Evolutionary conservation across 1,140 invertebrate genomes (phyloP).

Genomic region (Pollicipes pollicipes): DNA sequence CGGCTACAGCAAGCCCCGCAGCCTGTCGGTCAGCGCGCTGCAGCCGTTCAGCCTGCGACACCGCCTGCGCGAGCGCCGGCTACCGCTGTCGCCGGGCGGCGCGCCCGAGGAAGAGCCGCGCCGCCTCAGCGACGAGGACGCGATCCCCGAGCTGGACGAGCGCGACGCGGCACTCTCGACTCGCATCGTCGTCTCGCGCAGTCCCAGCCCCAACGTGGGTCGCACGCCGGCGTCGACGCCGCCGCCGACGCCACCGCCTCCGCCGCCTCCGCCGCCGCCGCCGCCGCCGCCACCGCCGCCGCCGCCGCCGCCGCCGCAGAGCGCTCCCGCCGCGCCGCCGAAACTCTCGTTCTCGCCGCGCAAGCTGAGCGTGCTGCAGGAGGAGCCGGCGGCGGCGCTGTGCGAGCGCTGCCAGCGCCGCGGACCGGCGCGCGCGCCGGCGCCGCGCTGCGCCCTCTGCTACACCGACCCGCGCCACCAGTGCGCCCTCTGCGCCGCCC

Average conservation of each 20-base stretch:
- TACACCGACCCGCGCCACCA: background rate
- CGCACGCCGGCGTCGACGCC: slow-evolving; percentile 6
- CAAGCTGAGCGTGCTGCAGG: background rate
- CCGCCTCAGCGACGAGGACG: slow-evolving; percentile 16
- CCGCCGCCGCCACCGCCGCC: no score
- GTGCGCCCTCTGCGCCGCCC: no score
- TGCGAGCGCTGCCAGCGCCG: no score
- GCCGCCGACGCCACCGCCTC: slow-evolving; percentile 10
- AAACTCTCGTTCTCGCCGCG: background rate
- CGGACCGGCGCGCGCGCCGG: no score
- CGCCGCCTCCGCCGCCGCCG: slow-evolving; percentile 3
- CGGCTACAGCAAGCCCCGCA: slow-evolving; percentile 6
- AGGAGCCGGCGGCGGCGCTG: background rate
- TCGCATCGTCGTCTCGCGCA: no score
- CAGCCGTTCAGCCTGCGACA: slow-evolving; percentile 11
- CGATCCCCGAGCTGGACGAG: slow-evolving; percentile 10
- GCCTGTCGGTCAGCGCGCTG: slow-evolving; percentile 5
- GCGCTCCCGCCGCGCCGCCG: no score
- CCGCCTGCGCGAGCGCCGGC: slow-evolving; percentile 12
- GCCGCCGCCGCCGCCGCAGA: no score
- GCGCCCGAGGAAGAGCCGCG: slow-evolving; percentile 6
- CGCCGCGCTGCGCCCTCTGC: background rate
- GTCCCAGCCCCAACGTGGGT: slow-evolving; percentile 9
- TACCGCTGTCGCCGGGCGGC: slow-evolving; percentile 13
- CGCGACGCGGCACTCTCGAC: no score